Evolutionary conservation across 1,140 invertebrate genomes (phyloP).

Genomic region (Macrotrachela quadricornifera): DNA sequence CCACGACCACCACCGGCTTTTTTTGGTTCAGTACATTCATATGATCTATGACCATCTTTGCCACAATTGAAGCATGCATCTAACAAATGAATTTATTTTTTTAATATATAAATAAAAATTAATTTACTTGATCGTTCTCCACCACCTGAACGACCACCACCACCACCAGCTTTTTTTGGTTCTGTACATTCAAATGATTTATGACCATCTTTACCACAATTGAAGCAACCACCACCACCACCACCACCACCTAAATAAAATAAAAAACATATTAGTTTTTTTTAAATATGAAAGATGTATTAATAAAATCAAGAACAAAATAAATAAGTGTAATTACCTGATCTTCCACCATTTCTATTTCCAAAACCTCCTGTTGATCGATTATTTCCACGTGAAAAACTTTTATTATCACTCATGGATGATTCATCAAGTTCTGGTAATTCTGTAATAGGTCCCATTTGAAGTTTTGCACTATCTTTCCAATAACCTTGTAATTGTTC

Average conservation of each 20-base stretch:
- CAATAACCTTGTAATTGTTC: constrained; percentile 12
- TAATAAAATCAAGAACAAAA: no score
- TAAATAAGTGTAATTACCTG: no score
- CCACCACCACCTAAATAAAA: constrained; percentile 3
- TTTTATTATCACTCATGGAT: not conserved
- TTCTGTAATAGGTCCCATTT: constrained; percentile 14
- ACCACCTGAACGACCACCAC: no score
- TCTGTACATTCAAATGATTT: not conserved
- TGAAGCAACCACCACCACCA: constrained; percentile 16
- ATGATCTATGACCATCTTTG: no score
- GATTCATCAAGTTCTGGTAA: constrained; percentile 14
- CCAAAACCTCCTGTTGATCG: not conserved
- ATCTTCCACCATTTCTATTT: not conserved
- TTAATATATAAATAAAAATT: no score
- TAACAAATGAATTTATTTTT: no score
- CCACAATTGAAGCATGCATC: no score
- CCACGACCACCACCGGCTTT: constrained; percentile 14
- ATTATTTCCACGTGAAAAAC: constrained; percentile 6
- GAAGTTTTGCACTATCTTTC: constrained; percentile 13
- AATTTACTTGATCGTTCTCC: no score
- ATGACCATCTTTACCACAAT: constrained; percentile 15
- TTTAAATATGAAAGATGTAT: no score
- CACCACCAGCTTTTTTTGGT: not conserved
- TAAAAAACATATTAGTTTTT: no score
- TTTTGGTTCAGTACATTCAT: not conserved